A percentile compares a stretch with the other conserved stretches of the same genome.
Evolutionary conservation across 2,888 invertebrate species (phyloP).

Genomic region (Agrochola macilenta): DNA sequence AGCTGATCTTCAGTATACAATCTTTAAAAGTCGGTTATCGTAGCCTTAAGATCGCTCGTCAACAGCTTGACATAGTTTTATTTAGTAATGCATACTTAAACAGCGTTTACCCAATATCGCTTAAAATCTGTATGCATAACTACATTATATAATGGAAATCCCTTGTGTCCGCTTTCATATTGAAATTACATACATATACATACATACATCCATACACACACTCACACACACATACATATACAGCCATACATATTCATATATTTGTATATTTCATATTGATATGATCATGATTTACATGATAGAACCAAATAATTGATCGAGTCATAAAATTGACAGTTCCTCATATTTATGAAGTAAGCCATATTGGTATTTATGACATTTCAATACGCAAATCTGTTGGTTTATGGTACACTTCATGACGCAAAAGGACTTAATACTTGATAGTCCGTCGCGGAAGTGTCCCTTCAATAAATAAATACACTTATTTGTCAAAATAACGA

Average conservation of each 20-base stretch:
- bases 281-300: no score
- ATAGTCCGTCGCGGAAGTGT: conserved; percentile 44
- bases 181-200: no score
- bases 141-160: conserved; percentile 41
- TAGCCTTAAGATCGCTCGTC: neutral
- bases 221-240: no score
- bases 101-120: conserved; percentile 22
- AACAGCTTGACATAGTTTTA: conserved; percentile 20
- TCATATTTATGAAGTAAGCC: conserved; percentile 52
- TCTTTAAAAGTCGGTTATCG: no score
- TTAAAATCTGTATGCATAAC: conserved; percentile 22
- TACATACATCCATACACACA: no score
- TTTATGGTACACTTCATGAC: conserved; percentile 31
- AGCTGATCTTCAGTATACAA: no score
- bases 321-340: conserved; percentile 33
- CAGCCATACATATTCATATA: no score
- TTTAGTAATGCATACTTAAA: conserved; percentile 12
- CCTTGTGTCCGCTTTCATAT: conserved; percentile 53
- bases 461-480: conserved; percentile 23
- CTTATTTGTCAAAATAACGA: conserved; percentile 33
- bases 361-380: conserved; percentile 28
- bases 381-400: conserved; percentile 33
- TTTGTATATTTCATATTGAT: no score
- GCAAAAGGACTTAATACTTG: conserved; percentile 10
- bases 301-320: conserved; percentile 36